Evolutionary conservation across 2,888 invertebrate genomes (phyloP).

Genomic region (Mythimna pallens): DNA sequence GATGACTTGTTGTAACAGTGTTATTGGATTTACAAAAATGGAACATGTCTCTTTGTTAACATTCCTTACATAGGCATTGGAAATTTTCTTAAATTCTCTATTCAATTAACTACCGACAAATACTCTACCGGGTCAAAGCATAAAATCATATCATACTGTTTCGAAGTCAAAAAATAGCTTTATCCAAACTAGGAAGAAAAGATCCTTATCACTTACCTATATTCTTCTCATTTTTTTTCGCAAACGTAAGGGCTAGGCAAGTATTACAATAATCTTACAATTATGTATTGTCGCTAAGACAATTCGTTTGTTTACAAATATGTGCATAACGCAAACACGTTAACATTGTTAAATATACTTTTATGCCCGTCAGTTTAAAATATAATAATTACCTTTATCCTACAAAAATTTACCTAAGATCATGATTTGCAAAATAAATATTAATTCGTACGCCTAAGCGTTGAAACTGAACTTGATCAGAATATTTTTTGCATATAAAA

Average conservation of each 20-base stretch:
- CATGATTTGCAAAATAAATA: constrained; percentile 51
- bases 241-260: constrained; percentile 30
- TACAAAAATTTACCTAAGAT: constrained; percentile 43
- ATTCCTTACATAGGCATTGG: constrained; percentile 9
- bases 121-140: constrained; percentile 21
- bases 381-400: constrained; percentile 18
- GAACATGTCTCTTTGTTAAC: constrained; percentile 21
- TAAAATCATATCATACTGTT: constrained; percentile 36
- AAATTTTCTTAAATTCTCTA: constrained; percentile 36
- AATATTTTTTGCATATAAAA: constrained; percentile 43
- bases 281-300: constrained; percentile 46
- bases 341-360: constrained; percentile 36
- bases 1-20: neutral
- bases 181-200: constrained; percentile 7
- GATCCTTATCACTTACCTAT: constrained; percentile 11
- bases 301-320: constrained; percentile 34
- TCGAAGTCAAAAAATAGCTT: constrained; percentile 11
- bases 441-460: constrained; percentile 26
- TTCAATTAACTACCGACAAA: constrained; percentile 39
- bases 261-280: constrained; percentile 35
- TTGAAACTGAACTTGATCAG: constrained; percentile 20
- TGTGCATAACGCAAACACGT: constrained; percentile 33
- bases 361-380: constrained; percentile 16
- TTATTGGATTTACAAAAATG: constrained; percentile 15
- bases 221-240: neutral